These are phyloP conservation scores for Uria aalge DNA, from an alignment of 2,113 vertebrate species.

Conservation along the genomic window DNA sequence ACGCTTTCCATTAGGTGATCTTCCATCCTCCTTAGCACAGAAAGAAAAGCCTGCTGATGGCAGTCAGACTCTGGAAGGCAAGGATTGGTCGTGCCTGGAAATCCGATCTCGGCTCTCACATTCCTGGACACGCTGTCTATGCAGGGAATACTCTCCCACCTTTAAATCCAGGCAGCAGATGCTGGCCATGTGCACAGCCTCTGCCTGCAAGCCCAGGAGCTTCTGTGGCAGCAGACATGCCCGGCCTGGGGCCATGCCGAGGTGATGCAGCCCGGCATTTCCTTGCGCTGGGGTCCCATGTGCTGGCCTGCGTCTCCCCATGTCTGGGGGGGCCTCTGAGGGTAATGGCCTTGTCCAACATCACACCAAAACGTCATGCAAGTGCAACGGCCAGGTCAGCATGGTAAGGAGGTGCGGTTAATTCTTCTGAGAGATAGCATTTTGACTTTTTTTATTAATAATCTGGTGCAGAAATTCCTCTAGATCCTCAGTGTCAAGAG, in stretches of 20 bases:
- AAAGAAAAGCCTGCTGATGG: background rate
- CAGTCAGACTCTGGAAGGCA: constrained; percentile 27
- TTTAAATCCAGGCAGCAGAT: constrained; percentile 47
- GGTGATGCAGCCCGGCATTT: background rate
- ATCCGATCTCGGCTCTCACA: constrained; percentile 6
- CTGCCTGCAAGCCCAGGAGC: background rate
- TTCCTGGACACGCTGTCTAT: constrained; percentile 39
- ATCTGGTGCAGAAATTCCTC: background rate
- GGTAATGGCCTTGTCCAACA: background rate
- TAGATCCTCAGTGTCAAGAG: background rate
- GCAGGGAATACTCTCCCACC: constrained; percentile 30
- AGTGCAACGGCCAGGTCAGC: background rate
- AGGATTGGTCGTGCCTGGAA: constrained; percentile 42
- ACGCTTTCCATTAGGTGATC: constrained; percentile 68
- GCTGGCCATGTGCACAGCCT: background rate
- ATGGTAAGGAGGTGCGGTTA: background rate
- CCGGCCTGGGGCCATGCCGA: fast-evolving
- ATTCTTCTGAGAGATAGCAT: background rate
- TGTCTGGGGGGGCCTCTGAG: background rate
- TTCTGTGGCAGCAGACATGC: background rate
- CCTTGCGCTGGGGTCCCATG: fast-evolving
- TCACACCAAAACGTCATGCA: background rate
- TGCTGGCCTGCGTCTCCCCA: background rate
- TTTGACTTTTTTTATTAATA: background rate
- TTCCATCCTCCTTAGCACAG: background rate